Conservation (phyloP, 2,888 invertebrate species). For the Mystacides longicornis region DNA sequence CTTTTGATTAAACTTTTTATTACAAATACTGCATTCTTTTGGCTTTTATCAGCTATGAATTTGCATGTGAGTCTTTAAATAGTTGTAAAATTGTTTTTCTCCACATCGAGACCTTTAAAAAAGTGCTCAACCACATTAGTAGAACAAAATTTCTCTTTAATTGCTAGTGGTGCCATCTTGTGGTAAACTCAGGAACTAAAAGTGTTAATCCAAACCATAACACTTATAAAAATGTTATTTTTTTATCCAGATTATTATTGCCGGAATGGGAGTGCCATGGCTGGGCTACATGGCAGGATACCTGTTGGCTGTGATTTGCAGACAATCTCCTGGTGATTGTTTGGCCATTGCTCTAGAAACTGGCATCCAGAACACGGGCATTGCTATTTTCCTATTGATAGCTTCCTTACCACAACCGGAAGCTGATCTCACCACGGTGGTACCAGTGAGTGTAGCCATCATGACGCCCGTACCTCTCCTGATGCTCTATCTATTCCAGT, state of each 20-base stretch:
- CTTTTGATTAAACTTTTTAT: too few species aligned
- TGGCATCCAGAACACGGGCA: conserved; percentile 89
- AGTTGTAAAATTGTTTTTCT: too few species aligned
- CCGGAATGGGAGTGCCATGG: conserved; percentile 77
- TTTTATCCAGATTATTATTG: conserved; percentile 60
- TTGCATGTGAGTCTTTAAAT: too few species aligned
- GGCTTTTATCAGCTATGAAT: too few species aligned
- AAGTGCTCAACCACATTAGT: too few species aligned
- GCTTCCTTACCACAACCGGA: conserved; percentile 78
- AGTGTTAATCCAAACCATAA: too few species aligned
- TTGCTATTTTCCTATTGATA: conserved; percentile 79
- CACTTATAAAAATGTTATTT: too few species aligned
- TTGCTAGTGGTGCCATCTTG: too few species aligned
- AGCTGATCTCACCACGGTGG: conserved; percentile 82
- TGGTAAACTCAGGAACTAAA: too few species aligned
- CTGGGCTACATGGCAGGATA: conserved; percentile 70
- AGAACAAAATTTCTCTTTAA: too few species aligned
- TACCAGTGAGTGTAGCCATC: conserved; percentile 85
- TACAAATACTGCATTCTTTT: too few species aligned
- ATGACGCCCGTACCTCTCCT: conserved; percentile 88
- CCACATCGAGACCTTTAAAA: too few species aligned
- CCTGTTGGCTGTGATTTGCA: conserved; percentile 50
- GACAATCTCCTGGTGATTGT: conserved; percentile 59
- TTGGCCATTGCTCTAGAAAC: conserved; percentile 90
- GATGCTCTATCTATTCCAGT: conserved; percentile 49